Evolutionary conservation across 2,113 vertebrate genomes (phyloP), one percentile per base, ranked within the genome.

Genomic region (Empidonax alnorum): DNA sequence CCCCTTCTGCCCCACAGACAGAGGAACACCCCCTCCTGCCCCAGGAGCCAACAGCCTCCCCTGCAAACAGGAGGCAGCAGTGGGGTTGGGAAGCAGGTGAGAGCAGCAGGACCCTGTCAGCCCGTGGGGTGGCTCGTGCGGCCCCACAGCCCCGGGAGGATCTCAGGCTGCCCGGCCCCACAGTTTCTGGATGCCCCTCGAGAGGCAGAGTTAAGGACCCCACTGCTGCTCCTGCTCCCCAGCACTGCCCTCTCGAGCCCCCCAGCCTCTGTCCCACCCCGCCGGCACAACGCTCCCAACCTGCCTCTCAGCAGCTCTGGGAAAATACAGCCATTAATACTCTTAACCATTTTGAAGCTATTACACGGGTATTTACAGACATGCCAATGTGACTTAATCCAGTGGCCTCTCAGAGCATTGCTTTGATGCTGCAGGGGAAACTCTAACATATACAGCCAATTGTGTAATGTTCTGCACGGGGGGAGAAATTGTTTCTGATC

Each of bases 221-320:
- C 27, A 14, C 18, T 44, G 24, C 33, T 42, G 30, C 2, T 27
- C 79, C 66, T 37, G 3, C n/a, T 22, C 31, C 68, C 27, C 7
- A 10, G 55, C 1, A 3, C 23, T 3, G 1, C 12, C 24, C 62
- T 35, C 50, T 7, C 2, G 9, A 13, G 22, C 2, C 67, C 25
- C 65, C 3, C 1, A 11, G 20, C 12, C 35, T 16, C 58, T 18
- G 73, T 35, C 17, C 4, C 41, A 20, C 73, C 50, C 61, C 12
- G n/a, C 9, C 2, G 13, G 25, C 27, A 56, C 39, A 39, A 41
- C 0, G 0, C 37, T 53, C 39, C 78, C 2, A 5, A 16, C 30
- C 72, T 7, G 61, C 47, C 62, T 23, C 56, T 76, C 1, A 1
- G 33, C 59, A 55, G 41, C 1, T 0, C 63, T 13, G 35, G 37